Conservation (phyloP, 1,140 invertebrate genomes). For the Drosophila obscura region DNA sequence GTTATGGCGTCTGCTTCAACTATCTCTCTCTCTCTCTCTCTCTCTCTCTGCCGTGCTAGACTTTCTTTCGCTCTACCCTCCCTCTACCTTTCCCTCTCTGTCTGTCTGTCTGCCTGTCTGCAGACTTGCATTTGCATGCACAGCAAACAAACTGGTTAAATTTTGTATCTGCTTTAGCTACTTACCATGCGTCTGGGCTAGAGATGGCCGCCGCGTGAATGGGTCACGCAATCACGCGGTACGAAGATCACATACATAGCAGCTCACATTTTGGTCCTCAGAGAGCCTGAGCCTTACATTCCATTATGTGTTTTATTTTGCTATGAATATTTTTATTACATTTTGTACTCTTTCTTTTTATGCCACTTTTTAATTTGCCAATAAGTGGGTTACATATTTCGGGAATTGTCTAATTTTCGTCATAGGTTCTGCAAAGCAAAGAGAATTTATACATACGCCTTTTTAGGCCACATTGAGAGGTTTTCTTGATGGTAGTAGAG, state of each 20-base stretch:
- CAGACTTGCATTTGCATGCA: slow-evolving; percentile 56
- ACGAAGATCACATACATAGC: not conserved
- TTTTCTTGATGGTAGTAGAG: too few relatives aligned
- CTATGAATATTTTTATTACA: too few relatives aligned
- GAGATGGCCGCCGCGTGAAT: slow-evolving; percentile 22
- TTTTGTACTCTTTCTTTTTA: too few relatives aligned
- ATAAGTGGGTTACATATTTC: too few relatives aligned
- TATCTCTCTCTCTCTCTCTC: slow-evolving; percentile 1
- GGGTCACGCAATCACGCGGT: slow-evolving; percentile 9
- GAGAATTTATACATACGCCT: too few relatives aligned
- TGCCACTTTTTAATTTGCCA: too few relatives aligned
- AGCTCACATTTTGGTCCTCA: slow-evolving; percentile 3
- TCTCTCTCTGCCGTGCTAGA: not conserved
- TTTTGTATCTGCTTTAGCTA: slow-evolving; percentile 35
- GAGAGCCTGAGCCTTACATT: too few relatives aligned
- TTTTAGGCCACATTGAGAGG: too few relatives aligned
- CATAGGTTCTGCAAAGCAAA: too few relatives aligned
- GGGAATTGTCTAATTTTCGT: too few relatives aligned
- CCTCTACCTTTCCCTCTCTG: slow-evolving; percentile 5
- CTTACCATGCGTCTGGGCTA: not conserved
- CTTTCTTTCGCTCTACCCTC: slow-evolving; percentile 1
- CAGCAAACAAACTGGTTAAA: slow-evolving; percentile 53
- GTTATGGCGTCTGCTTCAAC: slow-evolving; percentile 51
- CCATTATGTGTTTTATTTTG: too few relatives aligned
- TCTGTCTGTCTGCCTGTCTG: slow-evolving; percentile 28